Conservation (phyloP, 2,113 vertebrate genomes). For the Odontophorus gujanensis region DNA sequence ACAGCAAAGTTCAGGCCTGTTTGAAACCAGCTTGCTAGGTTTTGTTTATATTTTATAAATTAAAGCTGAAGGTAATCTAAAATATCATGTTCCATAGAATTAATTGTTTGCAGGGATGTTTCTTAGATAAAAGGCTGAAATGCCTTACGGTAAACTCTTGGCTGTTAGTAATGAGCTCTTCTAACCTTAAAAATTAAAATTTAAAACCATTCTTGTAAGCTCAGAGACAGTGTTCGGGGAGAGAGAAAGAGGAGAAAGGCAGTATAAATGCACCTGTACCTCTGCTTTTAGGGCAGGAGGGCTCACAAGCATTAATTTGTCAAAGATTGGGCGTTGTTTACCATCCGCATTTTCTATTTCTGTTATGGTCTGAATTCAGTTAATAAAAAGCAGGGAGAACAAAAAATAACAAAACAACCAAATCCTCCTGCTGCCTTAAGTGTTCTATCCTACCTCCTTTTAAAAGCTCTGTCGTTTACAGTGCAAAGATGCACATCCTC, state of each 20-base stretch:
- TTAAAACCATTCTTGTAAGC: background rate
- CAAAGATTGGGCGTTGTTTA: background rate
- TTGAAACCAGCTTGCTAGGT: background rate
- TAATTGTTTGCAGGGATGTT: background rate
- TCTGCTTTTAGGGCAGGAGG: background rate
- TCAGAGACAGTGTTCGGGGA: background rate
- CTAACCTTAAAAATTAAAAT: background rate
- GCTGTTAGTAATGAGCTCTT: background rate
- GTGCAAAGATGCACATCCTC: background rate
- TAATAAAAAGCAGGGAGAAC: background rate
- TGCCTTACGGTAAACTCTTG: background rate
- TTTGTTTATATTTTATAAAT: background rate
- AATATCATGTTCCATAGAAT: background rate
- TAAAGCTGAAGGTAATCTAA: background rate
- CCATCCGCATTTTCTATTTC: background rate
- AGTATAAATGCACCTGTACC: background rate
- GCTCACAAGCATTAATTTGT: background rate
- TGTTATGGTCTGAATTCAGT: background rate
- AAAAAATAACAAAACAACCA: background rate
- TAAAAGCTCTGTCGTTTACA: background rate
- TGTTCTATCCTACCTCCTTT: background rate
- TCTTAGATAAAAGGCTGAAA: background rate
- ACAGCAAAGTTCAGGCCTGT: background rate
- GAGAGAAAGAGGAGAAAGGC: background rate
- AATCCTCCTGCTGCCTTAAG: background rate